phyloP scores from a whole-genome alignment of 2,113 vertebrate species.

The Panthera uncia region DNA sequence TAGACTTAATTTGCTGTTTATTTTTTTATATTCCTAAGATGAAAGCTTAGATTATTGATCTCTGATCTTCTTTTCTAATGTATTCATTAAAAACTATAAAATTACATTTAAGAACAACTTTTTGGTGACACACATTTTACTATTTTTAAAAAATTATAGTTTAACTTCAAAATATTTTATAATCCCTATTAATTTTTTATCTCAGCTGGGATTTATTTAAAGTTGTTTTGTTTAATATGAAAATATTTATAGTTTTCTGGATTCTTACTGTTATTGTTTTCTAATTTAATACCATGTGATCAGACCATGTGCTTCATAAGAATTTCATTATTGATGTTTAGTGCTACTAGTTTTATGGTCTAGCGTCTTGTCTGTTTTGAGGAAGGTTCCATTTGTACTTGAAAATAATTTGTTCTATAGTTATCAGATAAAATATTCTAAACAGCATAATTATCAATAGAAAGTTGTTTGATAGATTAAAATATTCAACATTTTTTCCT shows the following conservation, averaged over 20 bases:
- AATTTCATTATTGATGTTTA: not conserved
- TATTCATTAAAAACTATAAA: not conserved
- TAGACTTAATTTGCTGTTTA: not conserved
- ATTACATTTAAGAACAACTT: not conserved
- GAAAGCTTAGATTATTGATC: not conserved
- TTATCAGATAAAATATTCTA: not conserved
- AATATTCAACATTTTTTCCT: not conserved
- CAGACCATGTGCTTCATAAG: not conserved
- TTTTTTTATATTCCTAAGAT: not conserved
- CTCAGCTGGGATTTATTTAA: not conserved
- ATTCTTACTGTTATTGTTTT: not conserved
- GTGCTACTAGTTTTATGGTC: not conserved
- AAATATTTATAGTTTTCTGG: not conserved
- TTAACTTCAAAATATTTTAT: not conserved
- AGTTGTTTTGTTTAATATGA: not conserved
- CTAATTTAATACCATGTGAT: not conserved
- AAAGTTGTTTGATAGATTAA: not conserved
- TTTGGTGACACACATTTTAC: not conserved
- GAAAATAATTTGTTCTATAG: not conserved
- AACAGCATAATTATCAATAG: not conserved
- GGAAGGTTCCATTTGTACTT: not conserved
- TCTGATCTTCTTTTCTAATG: not conserved
- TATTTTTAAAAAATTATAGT: not conserved
- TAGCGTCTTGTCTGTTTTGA: not conserved
- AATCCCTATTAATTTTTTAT: not conserved